Conservation (phyloP, 2,888 invertebrate species). For the Philhelius pedissequus region DNA sequence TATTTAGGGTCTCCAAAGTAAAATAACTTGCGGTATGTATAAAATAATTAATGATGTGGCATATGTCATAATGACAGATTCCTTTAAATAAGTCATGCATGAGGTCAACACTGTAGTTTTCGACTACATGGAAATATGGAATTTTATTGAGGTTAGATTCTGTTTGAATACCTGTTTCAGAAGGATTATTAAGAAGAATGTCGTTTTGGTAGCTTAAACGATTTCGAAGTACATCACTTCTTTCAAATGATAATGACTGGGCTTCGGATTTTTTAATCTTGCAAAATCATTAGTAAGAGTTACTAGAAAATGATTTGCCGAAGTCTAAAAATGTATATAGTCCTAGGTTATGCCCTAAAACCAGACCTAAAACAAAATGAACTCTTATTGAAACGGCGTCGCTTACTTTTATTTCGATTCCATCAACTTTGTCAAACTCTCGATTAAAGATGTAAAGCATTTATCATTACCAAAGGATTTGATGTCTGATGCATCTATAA, state of each 20-base stretch:
- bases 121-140: conserved; percentile 26
- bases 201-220: conserved; percentile 62
- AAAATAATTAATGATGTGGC: conserved; percentile 68
- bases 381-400: not conserved
- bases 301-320: no score
- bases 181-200: conserved; percentile 24
- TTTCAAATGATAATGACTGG: conserved; percentile 49
- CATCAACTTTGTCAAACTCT: not conserved
- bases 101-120: conserved; percentile 69
- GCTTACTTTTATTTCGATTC: not conserved
- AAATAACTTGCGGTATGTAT: conserved; percentile 61
- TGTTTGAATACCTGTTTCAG: conserved; percentile 69
- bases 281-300: conserved; percentile 72
- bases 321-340: conserved; percentile 39
- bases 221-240: conserved; percentile 57
- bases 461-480: conserved; percentile 17
- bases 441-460: conserved; percentile 1
- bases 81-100: conserved; percentile 70
- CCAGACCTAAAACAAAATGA: conserved; percentile 45
- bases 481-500: conserved; percentile 3
- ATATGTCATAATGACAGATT: conserved; percentile 57
- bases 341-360: conserved; percentile 39
- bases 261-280: conserved; percentile 56
- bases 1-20: conserved; percentile 66
- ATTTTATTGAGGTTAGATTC: conserved; percentile 66